Evolutionary conservation across 1,140 invertebrate species (phyloP), one percentile per base, ranked within the genome.

Genomic region (Microplitis mediator): DNA sequence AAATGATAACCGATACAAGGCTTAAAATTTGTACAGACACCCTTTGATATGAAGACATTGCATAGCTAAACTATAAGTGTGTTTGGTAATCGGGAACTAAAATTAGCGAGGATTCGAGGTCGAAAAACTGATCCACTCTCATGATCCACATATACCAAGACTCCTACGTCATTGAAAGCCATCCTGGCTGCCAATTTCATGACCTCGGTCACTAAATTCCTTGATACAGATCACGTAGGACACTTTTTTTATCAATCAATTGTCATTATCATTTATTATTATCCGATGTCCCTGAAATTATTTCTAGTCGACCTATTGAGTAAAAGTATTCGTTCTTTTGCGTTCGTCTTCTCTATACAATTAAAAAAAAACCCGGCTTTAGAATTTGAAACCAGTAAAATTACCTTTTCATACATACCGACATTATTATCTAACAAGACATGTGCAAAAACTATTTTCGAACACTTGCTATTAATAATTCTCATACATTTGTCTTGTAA

Each of bases 31-130:
- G 31, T 31, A 5, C 8, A 11, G 3, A 61, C 58, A 23, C 11
- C 31, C 6, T 35, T 63, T 14, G 13, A 14, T 23, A 23, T 11
- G 3, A 13, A 8, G n/a, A 14, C 16, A 45, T 45, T 45, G 9
- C 36, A 4, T 9, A 39, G 31, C 13, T 16, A 14, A 64, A 39
- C 6, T 32, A 45, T 36, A 39, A 35, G 16, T 14, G 4, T 64
- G 3, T 39, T 66, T 66, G n/a, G 13, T 66, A 13, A 39, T 52
- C 16, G 0, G 2, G 0, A n/a, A 67, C 74, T 78, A 81, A 77
- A 73, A 80, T 80, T 81, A 78, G 77, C 58, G 6, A 58, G 31
- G 74, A 76, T 76, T 78, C 77, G 75, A 81, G 79, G 79, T 77
- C 61, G 74, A 77, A 80, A 77, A 76, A 76, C 67, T 73, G 71